Percentiles rank a stretch among this genome's conserved stretches.
Evolutionary conservation across 2,888 invertebrate genomes (phyloP).

Genomic region (Hylaea fasciaria): DNA sequence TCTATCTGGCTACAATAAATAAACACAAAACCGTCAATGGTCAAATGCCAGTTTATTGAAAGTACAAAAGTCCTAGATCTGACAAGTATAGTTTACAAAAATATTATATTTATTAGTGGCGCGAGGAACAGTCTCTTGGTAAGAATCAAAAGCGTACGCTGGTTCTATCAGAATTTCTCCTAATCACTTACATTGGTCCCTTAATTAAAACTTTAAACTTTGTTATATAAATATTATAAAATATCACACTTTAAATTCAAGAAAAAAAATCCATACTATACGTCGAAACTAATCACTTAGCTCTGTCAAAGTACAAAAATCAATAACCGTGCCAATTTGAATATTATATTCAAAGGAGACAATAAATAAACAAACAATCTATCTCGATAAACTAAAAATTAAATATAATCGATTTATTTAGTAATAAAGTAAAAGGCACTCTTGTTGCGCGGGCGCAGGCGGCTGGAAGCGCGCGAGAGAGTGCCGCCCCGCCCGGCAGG

Average conservation of each 20-base stretch:
- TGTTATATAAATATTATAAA: conserved; percentile 84
- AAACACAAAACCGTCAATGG: conserved; percentile 73
- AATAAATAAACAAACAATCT: conserved; percentile 84
- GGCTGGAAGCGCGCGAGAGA: conserved; percentile 66
- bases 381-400: conserved; percentile 83
- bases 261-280: conserved; percentile 80
- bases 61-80: conserved; percentile 70
- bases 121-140: conserved; percentile 74
- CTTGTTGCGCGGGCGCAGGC: conserved; percentile 59
- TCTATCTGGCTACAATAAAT: conserved; percentile 59
- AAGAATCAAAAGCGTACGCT: conserved; percentile 69
- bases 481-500: conserved; percentile 49
- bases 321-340: conserved; percentile 83
- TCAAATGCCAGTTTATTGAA: conserved; percentile 73
- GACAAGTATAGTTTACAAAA: conserved; percentile 64
- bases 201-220: conserved; percentile 83
- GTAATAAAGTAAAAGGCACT: conserved; percentile 82
- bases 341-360: conserved; percentile 80
- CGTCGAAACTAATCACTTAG: conserved; percentile 80
- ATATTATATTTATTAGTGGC: conserved; percentile 62
- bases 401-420: conserved; percentile 81
- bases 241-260: conserved; percentile 85
- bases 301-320: conserved; percentile 82
- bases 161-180: conserved; percentile 81
- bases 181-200: conserved; percentile 84